Base-by-base conservation (phyloP, 2,888 invertebrate genomes). In the Eupithecia exiguata region DNA sequence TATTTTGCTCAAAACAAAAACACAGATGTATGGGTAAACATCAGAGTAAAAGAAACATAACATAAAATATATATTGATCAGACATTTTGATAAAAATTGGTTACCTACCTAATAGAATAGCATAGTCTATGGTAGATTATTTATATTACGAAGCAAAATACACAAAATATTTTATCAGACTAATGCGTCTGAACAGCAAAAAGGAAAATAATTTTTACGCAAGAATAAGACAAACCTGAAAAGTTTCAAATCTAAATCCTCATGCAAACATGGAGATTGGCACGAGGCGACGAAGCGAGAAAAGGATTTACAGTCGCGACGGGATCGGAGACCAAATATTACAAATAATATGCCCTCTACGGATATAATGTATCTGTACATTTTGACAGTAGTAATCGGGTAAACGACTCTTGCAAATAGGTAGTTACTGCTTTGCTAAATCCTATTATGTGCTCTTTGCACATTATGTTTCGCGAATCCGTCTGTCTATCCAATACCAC, bases 261-360 rank as follows among this genome's bases (percentile, higher is more conserved):
- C 43, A n/a, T 40, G 69, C 69, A 83, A 82, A 83, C 80, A 83
- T 74, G 65, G 72, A 62, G 62, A 81, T 77, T 68, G 67, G 79
- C 71, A 77, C 73, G 74, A 75, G 10, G 77, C 76, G 69, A 61
- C 78, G 77, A 66, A 72, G 79, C 77, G 80, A 79, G 75, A 85
- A 81, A 86, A 82, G 82, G 82, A 86, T 86, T 86, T 84, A 82
- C 71, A 82, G 78, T 76, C 81, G 68, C 75, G 53, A 68, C 40
- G 80, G 78, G 82, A 82, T 84, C 79, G 70, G 69, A 65, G 69
- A 76, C 76, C 80, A 78, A 80, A 81, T 80, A 80, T 81, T 72
- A 74, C 75, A 78, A 82, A 80, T 76, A 78, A 77, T 77, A 74
- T 71, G 66, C 69, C 70, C 75, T 72, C n/a, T 25, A 21, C 73